Base-by-base conservation (phyloP, 2,888 invertebrate genomes). In the Disparrhopalites patrizii region DNA sequence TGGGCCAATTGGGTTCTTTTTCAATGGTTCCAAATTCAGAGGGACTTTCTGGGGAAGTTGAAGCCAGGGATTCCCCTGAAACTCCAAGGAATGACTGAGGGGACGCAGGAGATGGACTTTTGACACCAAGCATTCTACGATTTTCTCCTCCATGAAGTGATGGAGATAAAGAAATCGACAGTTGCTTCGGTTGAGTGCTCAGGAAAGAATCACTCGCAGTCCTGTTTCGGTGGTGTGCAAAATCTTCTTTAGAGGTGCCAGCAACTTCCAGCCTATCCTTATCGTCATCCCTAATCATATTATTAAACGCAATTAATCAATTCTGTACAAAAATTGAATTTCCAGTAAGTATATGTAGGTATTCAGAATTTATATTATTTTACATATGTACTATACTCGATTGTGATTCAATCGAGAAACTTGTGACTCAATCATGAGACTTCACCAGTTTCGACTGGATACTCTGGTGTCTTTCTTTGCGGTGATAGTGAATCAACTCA, bases 231-330 rank as follows among this genome's bases (percentile, higher is more conserved):
- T 68, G 62, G 33, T 66, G 62, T 36, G 33, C 55, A 40, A 50
- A 31, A 50, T 67, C 67, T 40, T 64, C 66, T 18, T 68, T 66
- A 33, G 64, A 55, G 2, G 84, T 84, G 76, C 85, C 85, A 70
- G 85, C 78, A 72, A 83, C 79, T 68, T 84, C 85, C 47, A 80
- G 71, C 76, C 84, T 85, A 56, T 86, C 86, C 57, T 85, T 81
- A 78, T 86, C 86, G 74, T 86, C 86, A 77, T 86, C 86, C 76
- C 86, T 86, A 25, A 15, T 43, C 18, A 54, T 25, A 62, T 15
- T 18, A 61, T 31, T 10, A 33, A 1, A 52, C 27, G n/a, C n/a
- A 36, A 36, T 36, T 36, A 36, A 36, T 30, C 18, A 31, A 10
- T 18, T 31, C 25, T 31, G 15, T 18, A 10, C 25, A 25, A 20